Evolutionary conservation across 2,888 invertebrate genomes (phyloP).

Genomic region (Galerucella pusilla): DNA sequence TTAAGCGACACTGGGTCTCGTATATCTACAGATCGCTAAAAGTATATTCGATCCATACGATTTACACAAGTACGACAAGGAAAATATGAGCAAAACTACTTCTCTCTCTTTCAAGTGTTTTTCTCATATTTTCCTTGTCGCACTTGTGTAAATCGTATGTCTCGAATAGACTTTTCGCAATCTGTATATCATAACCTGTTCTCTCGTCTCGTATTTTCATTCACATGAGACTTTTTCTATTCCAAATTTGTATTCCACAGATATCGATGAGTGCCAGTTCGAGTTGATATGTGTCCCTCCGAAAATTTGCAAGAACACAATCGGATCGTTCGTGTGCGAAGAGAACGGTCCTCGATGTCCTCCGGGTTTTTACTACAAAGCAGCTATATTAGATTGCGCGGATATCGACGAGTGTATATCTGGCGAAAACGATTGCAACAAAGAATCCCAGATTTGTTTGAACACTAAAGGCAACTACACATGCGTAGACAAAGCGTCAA

Average conservation of each 20-base stretch:
- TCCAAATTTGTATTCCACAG: constrained; percentile 47
- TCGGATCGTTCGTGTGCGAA: constrained; percentile 62
- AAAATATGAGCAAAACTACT: too few relatives aligned
- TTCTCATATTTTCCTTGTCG: too few relatives aligned
- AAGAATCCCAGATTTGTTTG: constrained; percentile 74
- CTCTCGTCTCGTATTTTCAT: too few relatives aligned
- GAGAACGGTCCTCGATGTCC: constrained; percentile 58
- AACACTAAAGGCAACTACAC: constrained; percentile 78
- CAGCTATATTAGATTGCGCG: constrained; percentile 63
- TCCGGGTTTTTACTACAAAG: constrained; percentile 61
- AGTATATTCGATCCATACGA: too few relatives aligned
- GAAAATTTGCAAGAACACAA: constrained; percentile 60
- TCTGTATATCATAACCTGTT: too few relatives aligned
- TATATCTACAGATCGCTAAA: too few relatives aligned
- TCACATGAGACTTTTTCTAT: too few relatives aligned
- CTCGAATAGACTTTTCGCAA: too few relatives aligned
- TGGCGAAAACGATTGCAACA: constrained; percentile 74
- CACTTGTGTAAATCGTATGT: too few relatives aligned
- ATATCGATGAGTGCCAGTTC: constrained; percentile 63
- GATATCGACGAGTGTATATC: constrained; percentile 81
- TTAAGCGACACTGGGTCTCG: too few relatives aligned
- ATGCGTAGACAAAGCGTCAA: constrained; percentile 75
- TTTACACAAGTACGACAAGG: too few relatives aligned
- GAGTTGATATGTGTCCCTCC: constrained; percentile 58
- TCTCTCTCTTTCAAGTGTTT: too few relatives aligned